Evolutionary conservation across 2,888 invertebrate genomes (phyloP).

Genomic region (Ophion slaviceki): DNA sequence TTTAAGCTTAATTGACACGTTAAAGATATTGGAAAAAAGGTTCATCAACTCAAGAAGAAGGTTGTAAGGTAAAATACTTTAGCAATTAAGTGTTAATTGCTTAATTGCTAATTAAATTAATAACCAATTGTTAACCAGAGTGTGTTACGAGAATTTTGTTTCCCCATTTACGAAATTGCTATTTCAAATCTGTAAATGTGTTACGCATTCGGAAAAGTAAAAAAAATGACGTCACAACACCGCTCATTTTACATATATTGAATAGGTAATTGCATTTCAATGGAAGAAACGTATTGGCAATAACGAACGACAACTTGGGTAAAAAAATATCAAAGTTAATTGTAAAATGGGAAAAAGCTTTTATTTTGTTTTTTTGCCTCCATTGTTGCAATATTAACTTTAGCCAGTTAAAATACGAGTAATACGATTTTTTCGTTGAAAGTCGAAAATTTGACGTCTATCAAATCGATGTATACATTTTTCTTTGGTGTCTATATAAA

Average conservation of each 20-base stretch:
- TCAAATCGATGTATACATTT: not conserved
- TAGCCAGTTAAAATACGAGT: not conserved
- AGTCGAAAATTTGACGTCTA: not conserved
- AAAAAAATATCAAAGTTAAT: conserved; percentile 24
- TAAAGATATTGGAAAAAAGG: conserved; percentile 14
- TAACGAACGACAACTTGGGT: conserved; percentile 2
- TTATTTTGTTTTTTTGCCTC: not conserved
- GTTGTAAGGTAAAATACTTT: conserved; percentile 22
- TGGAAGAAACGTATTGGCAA: conserved; percentile 19
- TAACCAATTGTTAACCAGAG: conserved; percentile 59
- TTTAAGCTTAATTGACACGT: not conserved
- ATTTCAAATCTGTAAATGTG: conserved; percentile 30
- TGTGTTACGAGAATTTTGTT: conserved; percentile 29
- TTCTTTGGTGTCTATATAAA: not conserved
- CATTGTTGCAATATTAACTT: not conserved
- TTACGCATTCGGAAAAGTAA: conserved; percentile 27
- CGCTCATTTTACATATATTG: conserved; percentile 48
- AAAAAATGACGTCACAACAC: conserved; percentile 48
- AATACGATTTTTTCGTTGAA: not conserved
- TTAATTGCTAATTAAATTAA: not conserved
- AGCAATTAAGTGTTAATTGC: conserved; percentile 50
- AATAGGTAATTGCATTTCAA: conserved; percentile 11
- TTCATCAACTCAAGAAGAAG: not conserved
- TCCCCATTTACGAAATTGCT: conserved; percentile 14
- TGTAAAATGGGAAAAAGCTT: conserved; percentile 16